Evolutionary conservation across 2,113 vertebrate genomes (phyloP).

Genomic region (Hylia prasina): DNA sequence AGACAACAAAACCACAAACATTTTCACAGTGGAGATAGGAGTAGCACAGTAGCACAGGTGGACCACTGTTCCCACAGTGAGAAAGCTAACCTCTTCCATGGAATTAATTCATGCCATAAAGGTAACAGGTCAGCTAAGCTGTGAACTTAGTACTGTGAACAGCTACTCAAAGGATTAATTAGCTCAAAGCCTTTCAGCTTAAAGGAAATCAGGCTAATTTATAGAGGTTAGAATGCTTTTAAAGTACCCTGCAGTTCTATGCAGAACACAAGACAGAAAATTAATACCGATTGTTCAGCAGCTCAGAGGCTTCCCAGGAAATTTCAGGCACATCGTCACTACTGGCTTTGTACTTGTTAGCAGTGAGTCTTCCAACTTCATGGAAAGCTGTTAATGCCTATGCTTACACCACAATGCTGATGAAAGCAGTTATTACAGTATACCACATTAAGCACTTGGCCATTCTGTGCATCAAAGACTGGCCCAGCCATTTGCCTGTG

Average conservation of each 20-base stretch:
- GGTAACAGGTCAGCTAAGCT: background rate
- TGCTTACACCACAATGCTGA: background rate
- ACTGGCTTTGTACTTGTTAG: background rate
- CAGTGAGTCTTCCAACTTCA: background rate
- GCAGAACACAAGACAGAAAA: background rate
- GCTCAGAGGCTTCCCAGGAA: background rate
- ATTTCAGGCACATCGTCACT: background rate
- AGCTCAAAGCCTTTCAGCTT: background rate
- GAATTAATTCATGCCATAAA: background rate
- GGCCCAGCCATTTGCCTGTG: background rate
- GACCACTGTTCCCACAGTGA: fast-evolving
- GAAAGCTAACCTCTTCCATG: background rate
- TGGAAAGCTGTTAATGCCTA: background rate
- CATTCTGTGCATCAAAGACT: background rate
- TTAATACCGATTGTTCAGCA: background rate
- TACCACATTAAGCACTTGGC: background rate
- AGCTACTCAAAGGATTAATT: background rate
- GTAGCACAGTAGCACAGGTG: background rate
- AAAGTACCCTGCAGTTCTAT: background rate
- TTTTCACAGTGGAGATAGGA: background rate
- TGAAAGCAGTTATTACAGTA: background rate
- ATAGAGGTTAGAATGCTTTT: background rate
- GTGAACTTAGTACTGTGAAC: background rate
- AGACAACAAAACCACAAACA: background rate
- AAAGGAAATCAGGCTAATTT: background rate